Evolutionary conservation across 2,888 invertebrate species (phyloP).

Genomic region (Calliphora vomitoria): DNA sequence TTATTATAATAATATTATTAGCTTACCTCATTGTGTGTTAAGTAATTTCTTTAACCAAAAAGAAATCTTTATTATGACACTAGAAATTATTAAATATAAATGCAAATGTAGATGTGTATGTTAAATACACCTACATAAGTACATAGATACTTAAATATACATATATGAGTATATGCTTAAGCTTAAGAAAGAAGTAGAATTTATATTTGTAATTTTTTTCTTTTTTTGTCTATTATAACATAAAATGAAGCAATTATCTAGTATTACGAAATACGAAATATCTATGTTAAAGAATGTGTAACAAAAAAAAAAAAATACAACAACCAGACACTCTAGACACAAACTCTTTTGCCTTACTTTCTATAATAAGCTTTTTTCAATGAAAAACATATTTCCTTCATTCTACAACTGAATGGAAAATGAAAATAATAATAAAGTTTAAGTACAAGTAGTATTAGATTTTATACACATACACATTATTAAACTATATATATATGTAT

Average conservation of each 20-base stretch:
- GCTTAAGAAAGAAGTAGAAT: constrained; percentile 7
- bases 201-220: not conserved
- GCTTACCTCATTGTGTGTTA: not conserved
- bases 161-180: not conserved
- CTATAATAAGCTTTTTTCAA: constrained; percentile 51
- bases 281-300: not conserved
- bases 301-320: not conserved
- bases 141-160: not conserved
- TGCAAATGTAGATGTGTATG: not conserved
- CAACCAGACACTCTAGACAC: not conserved
- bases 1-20: not conserved
- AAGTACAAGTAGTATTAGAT: constrained; percentile 20
- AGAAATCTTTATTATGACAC: not conserved
- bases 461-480: not conserved
- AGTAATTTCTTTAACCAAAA: not conserved
- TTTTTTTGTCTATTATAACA: constrained; percentile 34
- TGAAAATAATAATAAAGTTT: constrained; percentile 45
- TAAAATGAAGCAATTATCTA: constrained; percentile 70
- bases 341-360: constrained; percentile 15
- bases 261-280: constrained; percentile 30
- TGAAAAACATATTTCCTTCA: constrained; percentile 42
- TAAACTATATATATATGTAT: not conserved
- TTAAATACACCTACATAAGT: not conserved
- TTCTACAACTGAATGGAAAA: constrained; percentile 31
- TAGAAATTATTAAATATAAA: not conserved